Percentiles rank a stretch among this genome's conserved stretches.
These are phyloP conservation scores for Hydropotes inermis DNA, from an alignment of 2,113 vertebrate species.

Conservation along the genomic window DNA sequence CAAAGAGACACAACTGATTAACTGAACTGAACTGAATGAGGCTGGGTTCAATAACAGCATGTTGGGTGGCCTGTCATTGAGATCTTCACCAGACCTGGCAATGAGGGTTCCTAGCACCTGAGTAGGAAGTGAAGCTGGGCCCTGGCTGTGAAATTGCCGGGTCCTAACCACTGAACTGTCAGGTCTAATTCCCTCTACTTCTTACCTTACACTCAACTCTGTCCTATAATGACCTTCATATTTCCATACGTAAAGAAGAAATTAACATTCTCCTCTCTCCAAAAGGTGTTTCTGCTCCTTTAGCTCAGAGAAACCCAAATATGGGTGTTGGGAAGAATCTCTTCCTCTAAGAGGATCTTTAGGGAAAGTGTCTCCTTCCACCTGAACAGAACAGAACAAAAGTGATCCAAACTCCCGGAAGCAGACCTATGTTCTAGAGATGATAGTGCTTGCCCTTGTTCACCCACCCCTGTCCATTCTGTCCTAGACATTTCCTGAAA, in stretches of 20 bases:
- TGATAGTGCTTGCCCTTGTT: background rate
- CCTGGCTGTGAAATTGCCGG: background rate
- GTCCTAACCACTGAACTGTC: background rate
- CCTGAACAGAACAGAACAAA: background rate
- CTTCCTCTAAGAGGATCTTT: background rate
- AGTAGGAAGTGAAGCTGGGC: background rate
- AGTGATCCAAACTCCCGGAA: background rate
- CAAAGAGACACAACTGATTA: background rate
- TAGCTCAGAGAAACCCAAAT: background rate
- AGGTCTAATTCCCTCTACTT: background rate
- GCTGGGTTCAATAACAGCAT: background rate
- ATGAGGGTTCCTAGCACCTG: background rate
- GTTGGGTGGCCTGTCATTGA: background rate
- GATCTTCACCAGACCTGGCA: background rate
- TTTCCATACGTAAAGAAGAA: background rate
- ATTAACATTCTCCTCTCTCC: background rate
- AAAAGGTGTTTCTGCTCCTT: background rate
- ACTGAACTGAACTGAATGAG: background rate
- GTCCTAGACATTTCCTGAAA: conserved; percentile 39
- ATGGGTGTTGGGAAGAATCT: background rate
- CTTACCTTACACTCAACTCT: background rate
- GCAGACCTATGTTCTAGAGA: background rate
- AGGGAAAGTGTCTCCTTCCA: background rate
- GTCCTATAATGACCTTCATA: conserved; percentile 36
- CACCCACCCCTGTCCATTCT: background rate